These are phyloP conservation scores for Papilio xuthus DNA, from an alignment of 1,140 invertebrate species.

Conservation along the genomic window DNA sequence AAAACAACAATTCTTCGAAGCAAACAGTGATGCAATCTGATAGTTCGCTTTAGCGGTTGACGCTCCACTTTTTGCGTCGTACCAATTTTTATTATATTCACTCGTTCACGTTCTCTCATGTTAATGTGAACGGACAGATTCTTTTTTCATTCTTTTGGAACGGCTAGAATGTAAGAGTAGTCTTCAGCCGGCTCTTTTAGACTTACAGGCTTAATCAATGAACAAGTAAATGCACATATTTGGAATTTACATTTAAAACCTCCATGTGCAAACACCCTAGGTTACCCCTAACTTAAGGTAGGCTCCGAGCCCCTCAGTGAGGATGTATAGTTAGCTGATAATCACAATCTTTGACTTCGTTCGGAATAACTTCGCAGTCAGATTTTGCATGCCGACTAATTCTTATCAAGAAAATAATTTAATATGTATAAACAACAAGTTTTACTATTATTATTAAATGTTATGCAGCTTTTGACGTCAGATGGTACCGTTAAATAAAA, in stretches of 20 bases:
- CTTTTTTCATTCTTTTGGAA: not conserved
- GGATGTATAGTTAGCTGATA: no score
- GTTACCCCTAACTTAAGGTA: no score
- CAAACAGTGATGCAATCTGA: constrained; percentile 19
- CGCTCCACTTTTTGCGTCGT: not conserved
- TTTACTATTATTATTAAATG: no score
- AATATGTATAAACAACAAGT: no score
- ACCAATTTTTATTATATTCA: constrained; percentile 1
- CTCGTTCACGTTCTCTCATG: not conserved
- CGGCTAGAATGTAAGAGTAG: not conserved
- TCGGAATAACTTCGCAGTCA: not conserved
- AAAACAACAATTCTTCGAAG: constrained; percentile 4
- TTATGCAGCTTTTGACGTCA: not conserved
- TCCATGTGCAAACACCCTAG: not conserved
- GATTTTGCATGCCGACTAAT: no score
- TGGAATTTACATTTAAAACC: not conserved
- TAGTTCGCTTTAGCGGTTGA: constrained; percentile 19
- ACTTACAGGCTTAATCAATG: not conserved
- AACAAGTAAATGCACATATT: not conserved
- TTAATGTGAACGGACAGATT: not conserved
- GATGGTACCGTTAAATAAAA: not conserved
- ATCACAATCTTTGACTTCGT: not conserved
- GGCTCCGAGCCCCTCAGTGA: no score
- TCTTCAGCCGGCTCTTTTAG: not conserved
- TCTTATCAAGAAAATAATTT: no score